Base-by-base conservation (phyloP, 2,113 vertebrate species). In the Steatornis caripensis region DNA sequence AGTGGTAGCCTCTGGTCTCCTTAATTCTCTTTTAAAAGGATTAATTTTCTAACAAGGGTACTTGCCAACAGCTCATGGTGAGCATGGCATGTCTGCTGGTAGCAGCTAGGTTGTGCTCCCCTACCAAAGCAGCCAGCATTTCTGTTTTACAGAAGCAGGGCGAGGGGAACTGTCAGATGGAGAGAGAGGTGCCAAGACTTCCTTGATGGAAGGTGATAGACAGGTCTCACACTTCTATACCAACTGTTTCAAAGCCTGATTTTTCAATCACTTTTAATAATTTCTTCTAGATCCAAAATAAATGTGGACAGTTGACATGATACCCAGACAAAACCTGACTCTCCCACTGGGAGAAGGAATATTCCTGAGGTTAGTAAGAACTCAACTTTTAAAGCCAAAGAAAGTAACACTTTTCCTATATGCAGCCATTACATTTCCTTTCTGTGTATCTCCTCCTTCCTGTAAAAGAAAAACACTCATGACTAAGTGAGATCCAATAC, bases 231-330 rank as follows among this genome's bases (percentile, higher is more conserved):
- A 79, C 94, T 95, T 96, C 62, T 61, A 70, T 71, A 91, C 81
- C 83, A 93, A 94, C 89, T 93, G 68, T 93, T 95, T 96, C 64
- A 64, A 83, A 95, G 89, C 39, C 91, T 93, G 93, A 97, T 96
- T 97, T 97, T 97, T 97, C 95, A 87, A 96, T 96, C 88, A 68
- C 51, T 96, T 93, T 93, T 96, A 96, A 97, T 97, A 95, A 96
- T 92, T 95, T 90, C 70, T 93, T 46, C 80, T 75, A 70, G 70
- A 93, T 95, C 72, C 87, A 96, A 96, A 97, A 96, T 32, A 76
- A 97, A 96, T 91, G 72, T 43, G 88, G 95, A 97, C 91, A 96
- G 94, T 96, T 91, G 93, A 95, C 96, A 97, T 74, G 89, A 97
- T 97, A 97, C 90, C 82, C 95, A 97, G 96, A 96, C 91, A 96